These are phyloP conservation scores for Acrobasis repandana DNA, from an alignment of 2,888 invertebrate species.

Conservation along the genomic window DNA sequence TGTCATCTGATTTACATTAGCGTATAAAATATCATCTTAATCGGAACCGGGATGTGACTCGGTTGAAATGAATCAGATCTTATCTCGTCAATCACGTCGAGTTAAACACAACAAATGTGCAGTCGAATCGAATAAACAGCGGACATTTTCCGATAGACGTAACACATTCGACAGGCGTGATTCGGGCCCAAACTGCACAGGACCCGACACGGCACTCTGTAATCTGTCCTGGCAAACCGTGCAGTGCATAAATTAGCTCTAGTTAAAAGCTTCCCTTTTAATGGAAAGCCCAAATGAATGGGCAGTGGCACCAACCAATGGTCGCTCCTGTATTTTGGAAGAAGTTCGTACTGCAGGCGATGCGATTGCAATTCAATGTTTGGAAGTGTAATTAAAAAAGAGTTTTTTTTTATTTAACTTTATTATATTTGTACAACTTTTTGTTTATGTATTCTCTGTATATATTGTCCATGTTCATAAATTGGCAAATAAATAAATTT, in stretches of 20 bases:
- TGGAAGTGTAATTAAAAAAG: not conserved
- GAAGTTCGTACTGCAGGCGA: slow-evolving; percentile 17
- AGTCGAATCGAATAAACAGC: slow-evolving; percentile 57
- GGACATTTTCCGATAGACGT: slow-evolving; percentile 55
- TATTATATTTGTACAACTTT: no score
- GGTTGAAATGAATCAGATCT: no score
- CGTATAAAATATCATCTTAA: no score
- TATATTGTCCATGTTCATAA: no score
- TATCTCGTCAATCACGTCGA: not conserved
- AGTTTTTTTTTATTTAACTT: no score
- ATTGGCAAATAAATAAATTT: no score
- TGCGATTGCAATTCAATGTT: not conserved
- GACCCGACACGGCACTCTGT: slow-evolving; percentile 69
- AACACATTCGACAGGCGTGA: slow-evolving; percentile 62
- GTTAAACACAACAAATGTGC: slow-evolving; percentile 26
- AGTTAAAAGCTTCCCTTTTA: slow-evolving; percentile 78
- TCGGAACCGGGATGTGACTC: no score
- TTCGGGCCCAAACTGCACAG: slow-evolving; percentile 53
- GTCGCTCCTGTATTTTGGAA: slow-evolving; percentile 38
- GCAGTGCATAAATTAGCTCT: slow-evolving; percentile 77
- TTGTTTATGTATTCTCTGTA: no score
- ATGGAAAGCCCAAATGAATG: slow-evolving; percentile 76
- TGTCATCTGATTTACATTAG: no score
- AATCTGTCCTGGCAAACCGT: slow-evolving; percentile 75
- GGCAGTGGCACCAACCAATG: slow-evolving; percentile 52